Evolutionary conservation across 2,113 vertebrate genomes (phyloP).

Genomic region (Tachycineta bicolor): DNA sequence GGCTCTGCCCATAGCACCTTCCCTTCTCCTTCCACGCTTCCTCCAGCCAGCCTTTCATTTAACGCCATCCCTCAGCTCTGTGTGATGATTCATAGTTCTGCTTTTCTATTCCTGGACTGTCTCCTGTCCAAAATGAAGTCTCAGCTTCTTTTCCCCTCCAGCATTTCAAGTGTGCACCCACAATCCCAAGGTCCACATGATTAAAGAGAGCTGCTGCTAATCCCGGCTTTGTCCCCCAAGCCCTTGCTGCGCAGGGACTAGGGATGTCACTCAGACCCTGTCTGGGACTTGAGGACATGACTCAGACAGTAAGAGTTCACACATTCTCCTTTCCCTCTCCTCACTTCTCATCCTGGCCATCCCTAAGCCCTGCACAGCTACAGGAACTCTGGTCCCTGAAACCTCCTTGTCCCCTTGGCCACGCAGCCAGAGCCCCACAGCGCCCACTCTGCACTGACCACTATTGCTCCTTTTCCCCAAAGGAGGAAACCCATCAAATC

Average conservation of each 20-base stretch:
- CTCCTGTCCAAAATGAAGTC: constrained; percentile 61
- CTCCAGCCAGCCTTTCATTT: not conserved
- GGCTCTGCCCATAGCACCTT: constrained; percentile 6
- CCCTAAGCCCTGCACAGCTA: not conserved
- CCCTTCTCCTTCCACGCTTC: not conserved
- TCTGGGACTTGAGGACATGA: not conserved
- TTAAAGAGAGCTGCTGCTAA: constrained; percentile 2
- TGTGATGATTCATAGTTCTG: constrained; percentile 56
- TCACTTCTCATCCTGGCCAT: not conserved
- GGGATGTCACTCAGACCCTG: not conserved
- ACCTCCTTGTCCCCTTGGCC: not conserved
- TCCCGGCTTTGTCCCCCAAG: not conserved
- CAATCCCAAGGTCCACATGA: not conserved
- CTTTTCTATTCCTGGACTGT: constrained; percentile 57
- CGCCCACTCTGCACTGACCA: rapidly evolving
- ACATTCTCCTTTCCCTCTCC: not conserved
- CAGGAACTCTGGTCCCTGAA: not conserved
- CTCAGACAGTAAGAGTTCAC: not conserved
- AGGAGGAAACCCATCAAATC: rapidly evolving
- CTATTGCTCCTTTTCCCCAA: rapidly evolving
- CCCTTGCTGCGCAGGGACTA: not conserved
- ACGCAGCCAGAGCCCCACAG: not conserved
- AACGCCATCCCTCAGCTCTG: not conserved
- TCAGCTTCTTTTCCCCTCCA: constrained; percentile 48
- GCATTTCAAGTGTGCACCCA: constrained; percentile 33